These are phyloP conservation scores for Dromas ardeola DNA, from an alignment of 2,113 vertebrate species.

Conservation along the genomic window DNA sequence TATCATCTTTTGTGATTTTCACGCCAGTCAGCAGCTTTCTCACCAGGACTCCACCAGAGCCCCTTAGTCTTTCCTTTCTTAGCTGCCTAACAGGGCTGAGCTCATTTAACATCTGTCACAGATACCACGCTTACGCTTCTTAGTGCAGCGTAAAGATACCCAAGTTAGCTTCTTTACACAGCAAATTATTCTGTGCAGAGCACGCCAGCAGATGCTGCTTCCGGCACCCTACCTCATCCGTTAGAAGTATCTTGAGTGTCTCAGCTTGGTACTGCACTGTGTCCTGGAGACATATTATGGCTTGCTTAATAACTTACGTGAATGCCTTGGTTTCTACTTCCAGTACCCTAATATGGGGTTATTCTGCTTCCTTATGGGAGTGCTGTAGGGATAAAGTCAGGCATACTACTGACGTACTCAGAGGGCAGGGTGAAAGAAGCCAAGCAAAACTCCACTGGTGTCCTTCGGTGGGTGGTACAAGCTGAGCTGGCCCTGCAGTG, in stretches of 20 bases:
- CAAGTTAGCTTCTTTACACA: not conserved
- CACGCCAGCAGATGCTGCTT: not conserved
- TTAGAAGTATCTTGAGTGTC: not conserved
- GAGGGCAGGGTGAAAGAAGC: not conserved
- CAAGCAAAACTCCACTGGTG: rapidly evolving
- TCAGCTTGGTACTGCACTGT: not conserved
- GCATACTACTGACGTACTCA: not conserved
- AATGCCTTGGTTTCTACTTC: not conserved
- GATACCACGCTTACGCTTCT: not conserved
- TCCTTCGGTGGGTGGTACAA: not conserved
- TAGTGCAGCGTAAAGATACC: not conserved
- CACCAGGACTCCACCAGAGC: not conserved
- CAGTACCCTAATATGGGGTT: not conserved
- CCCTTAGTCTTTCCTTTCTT: not conserved
- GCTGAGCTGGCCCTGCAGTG: not conserved
- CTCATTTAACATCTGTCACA: slow-evolving; percentile 19
- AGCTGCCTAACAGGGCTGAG: not conserved
- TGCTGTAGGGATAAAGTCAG: not conserved
- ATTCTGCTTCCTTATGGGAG: not conserved
- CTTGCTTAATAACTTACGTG: not conserved
- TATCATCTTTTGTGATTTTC: not conserved
- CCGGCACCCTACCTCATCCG: not conserved
- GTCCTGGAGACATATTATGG: not conserved
- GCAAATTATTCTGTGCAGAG: not conserved
- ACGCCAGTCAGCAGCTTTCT: not conserved